Conservation (phyloP, 2,797 vertebrate species). For the Phylloscopus collybita region DNA sequence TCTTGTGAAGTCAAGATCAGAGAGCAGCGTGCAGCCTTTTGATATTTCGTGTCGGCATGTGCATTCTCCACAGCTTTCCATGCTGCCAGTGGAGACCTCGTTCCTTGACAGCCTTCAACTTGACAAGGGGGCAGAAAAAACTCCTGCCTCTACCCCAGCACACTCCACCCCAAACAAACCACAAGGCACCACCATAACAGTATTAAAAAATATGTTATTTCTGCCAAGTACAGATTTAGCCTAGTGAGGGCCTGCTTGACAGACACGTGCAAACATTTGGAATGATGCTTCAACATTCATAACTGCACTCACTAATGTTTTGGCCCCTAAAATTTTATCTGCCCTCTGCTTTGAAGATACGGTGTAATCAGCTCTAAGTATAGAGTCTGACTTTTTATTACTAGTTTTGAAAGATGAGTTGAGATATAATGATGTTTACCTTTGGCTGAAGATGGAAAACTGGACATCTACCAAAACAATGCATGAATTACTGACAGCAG, state of each 20-base stretch:
- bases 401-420: not conserved
- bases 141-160: rapidly evolving
- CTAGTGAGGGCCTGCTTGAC: not conserved
- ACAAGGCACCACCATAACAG: not conserved
- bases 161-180: not conserved
- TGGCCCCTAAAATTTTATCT: not conserved
- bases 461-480: not conserved
- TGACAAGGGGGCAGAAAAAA: not conserved
- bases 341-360: not conserved
- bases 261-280: not conserved
- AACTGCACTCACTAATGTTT: not conserved
- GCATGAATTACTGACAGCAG: rapidly evolving
- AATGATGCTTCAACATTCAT: not conserved
- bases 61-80: constrained; percentile 2
- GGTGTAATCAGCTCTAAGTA: not conserved
- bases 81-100: rapidly evolving
- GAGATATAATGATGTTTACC: not conserved
- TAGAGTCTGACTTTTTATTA: not conserved
- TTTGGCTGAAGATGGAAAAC: not conserved
- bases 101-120: not conserved
- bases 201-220: not conserved
- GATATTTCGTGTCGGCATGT: not conserved
- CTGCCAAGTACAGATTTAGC: not conserved
- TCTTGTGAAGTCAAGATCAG: constrained; percentile 64
- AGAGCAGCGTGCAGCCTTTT: constrained; percentile 33